Conservation (phyloP, 2,113 vertebrate genomes). For the Pomatorhinus ruficollis region DNA sequence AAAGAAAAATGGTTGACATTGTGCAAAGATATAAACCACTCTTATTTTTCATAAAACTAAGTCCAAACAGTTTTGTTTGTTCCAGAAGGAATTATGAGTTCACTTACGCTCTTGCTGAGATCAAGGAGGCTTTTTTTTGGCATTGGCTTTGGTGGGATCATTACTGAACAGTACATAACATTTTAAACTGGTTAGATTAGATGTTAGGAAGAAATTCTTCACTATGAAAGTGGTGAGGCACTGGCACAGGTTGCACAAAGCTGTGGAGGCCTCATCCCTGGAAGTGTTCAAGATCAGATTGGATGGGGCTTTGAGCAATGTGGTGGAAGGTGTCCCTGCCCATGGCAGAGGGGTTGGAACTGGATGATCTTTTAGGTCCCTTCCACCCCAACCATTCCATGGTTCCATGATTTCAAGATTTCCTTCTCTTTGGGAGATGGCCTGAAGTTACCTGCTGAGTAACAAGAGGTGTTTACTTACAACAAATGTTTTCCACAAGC, state of each 20-base stretch:
- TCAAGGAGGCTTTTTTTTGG: conserved; percentile 9
- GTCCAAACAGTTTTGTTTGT: not conserved
- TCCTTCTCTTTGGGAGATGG: not conserved
- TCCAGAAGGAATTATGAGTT: conserved; percentile 23
- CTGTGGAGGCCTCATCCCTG: not conserved
- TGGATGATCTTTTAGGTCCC: not conserved
- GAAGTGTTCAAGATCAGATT: not conserved
- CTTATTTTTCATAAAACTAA: not conserved
- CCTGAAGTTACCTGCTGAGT: not conserved
- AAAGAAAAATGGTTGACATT: not conserved
- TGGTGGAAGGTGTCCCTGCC: not conserved
- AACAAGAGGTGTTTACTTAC: not conserved
- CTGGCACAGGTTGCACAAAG: not conserved
- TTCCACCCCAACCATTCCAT: not conserved
- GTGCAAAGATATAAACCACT: conserved; percentile 13
- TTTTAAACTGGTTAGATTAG: not conserved
- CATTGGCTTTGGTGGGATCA: not conserved
- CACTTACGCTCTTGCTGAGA: conserved; percentile 14
- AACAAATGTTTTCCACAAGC: not conserved
- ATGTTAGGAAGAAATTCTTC: not conserved
- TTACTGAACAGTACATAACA: not conserved
- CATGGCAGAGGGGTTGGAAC: not conserved
- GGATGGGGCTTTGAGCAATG: not conserved
- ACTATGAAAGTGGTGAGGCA: not conserved
- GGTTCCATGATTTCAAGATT: not conserved